Base-by-base conservation (phyloP, 2,888 invertebrate species). In the Ophioninae sp. region DNA sequence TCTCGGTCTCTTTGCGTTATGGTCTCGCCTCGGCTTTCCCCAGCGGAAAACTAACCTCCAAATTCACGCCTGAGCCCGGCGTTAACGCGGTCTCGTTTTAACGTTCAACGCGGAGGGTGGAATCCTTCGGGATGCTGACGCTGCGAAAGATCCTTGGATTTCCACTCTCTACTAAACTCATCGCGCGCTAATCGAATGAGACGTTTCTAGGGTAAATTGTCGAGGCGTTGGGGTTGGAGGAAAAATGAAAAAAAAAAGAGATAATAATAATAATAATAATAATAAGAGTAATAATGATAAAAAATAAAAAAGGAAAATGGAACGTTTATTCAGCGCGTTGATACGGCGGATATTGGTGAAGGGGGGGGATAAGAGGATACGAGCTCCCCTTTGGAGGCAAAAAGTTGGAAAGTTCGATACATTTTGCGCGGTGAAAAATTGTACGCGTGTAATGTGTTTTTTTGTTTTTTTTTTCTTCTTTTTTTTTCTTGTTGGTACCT, bases 61-160 rank as follows among this genome's bases (percentile, higher is more conserved):
- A 30, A 30, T 30, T 30, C 30, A 30, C 30, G 30, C 30, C 30
- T 30, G 30, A 30, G 30, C 30, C 30, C 30, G 30, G 30, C 30
- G 30, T 30, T 30, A 30, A 30, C 30, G 30, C 30, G 30, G 3
- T 30, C 30, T 30, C 30, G 30, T 30, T 30, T 30, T 30, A 30
- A 30, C 30, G 30, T 30, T 59, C 41, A 44, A 62, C 56, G 17
- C 56, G 10, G 75, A 30, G 13, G 68, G 72, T 30, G 30, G 56
- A 67, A 79, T 76, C 72, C 79, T 72, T 73, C 76, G 70, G 72
- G 76, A 67, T 76, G 79, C 75, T 79, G 83, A 83, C 79, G 65
- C 10, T 57, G 79, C 82, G n/a, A 70, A 37, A 65, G 64, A 56
- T 76, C 50, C 76, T 72, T 44, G 56, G 67, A 68, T 73, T 30